phyloP scores from a whole-genome alignment of 2,888 invertebrate genomes.

The Lamellibrachia satsuma region DNA sequence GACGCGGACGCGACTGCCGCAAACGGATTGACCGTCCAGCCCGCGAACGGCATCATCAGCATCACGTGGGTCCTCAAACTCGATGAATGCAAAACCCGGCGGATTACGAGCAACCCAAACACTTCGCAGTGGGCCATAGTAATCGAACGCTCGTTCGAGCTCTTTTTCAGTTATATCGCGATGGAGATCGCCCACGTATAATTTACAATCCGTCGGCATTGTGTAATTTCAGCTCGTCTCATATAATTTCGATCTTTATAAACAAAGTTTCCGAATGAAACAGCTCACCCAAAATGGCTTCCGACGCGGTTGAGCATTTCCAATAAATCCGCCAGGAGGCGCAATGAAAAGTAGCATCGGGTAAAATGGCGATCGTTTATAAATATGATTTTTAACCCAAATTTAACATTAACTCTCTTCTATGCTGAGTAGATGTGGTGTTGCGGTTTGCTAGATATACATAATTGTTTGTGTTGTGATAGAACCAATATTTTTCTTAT shows the following conservation, averaged over 20 bases:
- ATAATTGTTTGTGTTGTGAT: neutral
- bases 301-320: constrained; percentile 13
- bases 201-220: constrained; percentile 34
- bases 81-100: constrained; percentile 83
- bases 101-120: constrained; percentile 64
- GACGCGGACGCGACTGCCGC: constrained; percentile 88
- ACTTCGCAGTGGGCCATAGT: constrained; percentile 50
- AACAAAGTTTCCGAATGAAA: neutral
- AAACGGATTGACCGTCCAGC: constrained; percentile 78
- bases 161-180: constrained; percentile 42
- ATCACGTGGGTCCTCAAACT: constrained; percentile 87
- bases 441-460: neutral
- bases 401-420: neutral
- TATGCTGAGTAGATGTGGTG: neutral
- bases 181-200: constrained; percentile 41
- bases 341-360: constrained; percentile 3
- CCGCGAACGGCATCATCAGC: constrained; percentile 87
- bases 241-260: neutral
- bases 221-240: neutral
- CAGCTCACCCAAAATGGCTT: neutral
- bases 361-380: neutral
- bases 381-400: neutral
- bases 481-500: neutral
- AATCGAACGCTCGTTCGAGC: constrained; percentile 57
- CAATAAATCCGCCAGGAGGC: neutral